Evolutionary conservation across 2,113 vertebrate species (phyloP), one percentile per base, ranked within the genome.

Genomic region (Neoarius graeffei): DNA sequence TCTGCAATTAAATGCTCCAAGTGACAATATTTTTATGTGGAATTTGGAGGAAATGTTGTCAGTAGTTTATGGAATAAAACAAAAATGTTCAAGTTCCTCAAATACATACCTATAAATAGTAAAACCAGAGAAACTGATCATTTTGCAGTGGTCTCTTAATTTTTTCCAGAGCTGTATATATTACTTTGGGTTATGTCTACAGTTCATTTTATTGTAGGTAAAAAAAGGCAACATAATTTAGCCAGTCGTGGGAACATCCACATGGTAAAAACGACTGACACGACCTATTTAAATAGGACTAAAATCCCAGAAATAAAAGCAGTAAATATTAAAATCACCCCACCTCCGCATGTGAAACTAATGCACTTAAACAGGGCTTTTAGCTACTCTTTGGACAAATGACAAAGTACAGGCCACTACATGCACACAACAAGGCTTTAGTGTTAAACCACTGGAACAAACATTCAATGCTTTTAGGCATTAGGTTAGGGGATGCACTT

Each of bases 401-500:
- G 73, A 87, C 86, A 91, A 83, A 81, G 59, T 27, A 54, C 27
- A 50, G 56, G 60, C 30, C 81, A 83, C 20, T 57, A 30, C 81
- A 71, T 13, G 23, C 74, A 35, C 83, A 54, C 13, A 69, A 56
- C 86, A 81, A 90, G 35, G 59, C 27, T 76, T 42, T 83, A 62
- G 67, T 83, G 60, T 81, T 84, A 87, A 76, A 85, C 60, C 57
- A 73, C 71, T 66, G 73, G 80, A 88, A 85, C 54, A 90, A 79
- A 66, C 87, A 92, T 93, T 92, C 93, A 92, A 88, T 67, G 89
- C 42, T 42, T 42, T 42, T 42, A 42, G 42, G 42, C 42, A 42
- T 4, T 42, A 85, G 83, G 71, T 81, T 73, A 69, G 15, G 57
- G 8, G 69, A 48, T 56, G 59, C 54, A 87, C 35, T 54, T 74